These are phyloP conservation scores for Protophormia terraenovae DNA, from an alignment of 2,888 invertebrate genomes.

Conservation along the genomic window DNA sequence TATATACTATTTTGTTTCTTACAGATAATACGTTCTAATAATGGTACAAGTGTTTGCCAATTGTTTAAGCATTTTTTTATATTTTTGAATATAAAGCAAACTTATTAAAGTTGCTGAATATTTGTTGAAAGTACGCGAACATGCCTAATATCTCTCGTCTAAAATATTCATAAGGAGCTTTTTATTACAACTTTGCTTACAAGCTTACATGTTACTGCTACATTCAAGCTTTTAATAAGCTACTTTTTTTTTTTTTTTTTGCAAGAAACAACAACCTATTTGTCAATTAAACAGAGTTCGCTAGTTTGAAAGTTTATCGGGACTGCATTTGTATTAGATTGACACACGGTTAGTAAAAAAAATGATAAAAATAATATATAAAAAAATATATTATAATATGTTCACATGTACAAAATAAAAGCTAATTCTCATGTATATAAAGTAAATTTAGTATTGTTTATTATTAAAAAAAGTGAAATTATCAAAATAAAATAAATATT, in stretches of 20 bases:
- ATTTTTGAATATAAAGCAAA: too few relatives aligned
- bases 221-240: slow-evolving; percentile 11
- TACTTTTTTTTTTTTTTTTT: background rate
- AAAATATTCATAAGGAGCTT: too few relatives aligned
- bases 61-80: too few relatives aligned
- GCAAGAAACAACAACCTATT: slow-evolving; percentile 31
- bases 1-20: too few relatives aligned
- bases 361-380: background rate
- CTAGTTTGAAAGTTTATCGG: slow-evolving; percentile 43
- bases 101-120: too few relatives aligned
- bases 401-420: background rate
- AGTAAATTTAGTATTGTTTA: too few relatives aligned
- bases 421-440: background rate
- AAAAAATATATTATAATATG: background rate
- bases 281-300: slow-evolving; percentile 35
- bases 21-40: too few relatives aligned
- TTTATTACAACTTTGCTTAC: too few relatives aligned
- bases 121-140: too few relatives aligned
- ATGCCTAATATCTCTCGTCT: too few relatives aligned
- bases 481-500: background rate
- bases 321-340: slow-evolving; percentile 35
- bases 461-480: background rate
- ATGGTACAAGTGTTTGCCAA: too few relatives aligned
- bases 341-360: slow-evolving; percentile 45
- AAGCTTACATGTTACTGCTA: background rate